Evolutionary conservation across 1,140 invertebrate species (phyloP).

Genomic region (Scaptomyza graminum): DNA sequence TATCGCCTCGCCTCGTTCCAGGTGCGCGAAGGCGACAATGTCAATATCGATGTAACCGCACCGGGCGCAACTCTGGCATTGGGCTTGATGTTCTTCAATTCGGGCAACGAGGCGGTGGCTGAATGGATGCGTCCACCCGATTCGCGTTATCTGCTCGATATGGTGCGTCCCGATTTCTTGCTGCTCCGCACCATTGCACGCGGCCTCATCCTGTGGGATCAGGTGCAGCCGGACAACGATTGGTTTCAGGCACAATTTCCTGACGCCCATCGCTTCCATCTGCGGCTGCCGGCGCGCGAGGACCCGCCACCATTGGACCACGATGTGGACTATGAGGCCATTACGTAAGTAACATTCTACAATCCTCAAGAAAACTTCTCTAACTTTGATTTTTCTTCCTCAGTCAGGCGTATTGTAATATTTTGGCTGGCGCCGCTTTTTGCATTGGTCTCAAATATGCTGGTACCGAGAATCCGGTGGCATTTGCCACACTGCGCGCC

Average conservation of each 20-base stretch:
- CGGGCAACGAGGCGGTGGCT: slow-evolving; percentile 94
- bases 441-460: slow-evolving; percentile 97
- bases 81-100: slow-evolving; percentile 96
- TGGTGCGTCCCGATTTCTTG: slow-evolving; percentile 96
- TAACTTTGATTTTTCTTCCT: too few species aligned
- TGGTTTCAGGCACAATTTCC: slow-evolving; percentile 90
- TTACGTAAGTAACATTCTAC: slow-evolving; percentile 93
- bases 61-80: slow-evolving; percentile 97
- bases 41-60: slow-evolving; percentile 98
- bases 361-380: too few species aligned
- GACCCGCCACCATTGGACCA: slow-evolving; percentile 61
- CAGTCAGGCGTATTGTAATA: slow-evolving; percentile 98
- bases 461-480: slow-evolving; percentile 93
- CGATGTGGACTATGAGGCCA: slow-evolving; percentile 95
- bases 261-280: slow-evolving; percentile 50
- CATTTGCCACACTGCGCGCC: slow-evolving; percentile 88
- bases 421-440: slow-evolving; percentile 96
- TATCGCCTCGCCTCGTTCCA: slow-evolving; percentile 93
- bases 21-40: slow-evolving; percentile 95
- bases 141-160: slow-evolving; percentile 95
- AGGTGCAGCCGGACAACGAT: slow-evolving; percentile 90
- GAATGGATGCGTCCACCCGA: slow-evolving; percentile 96
- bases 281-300: slow-evolving; percentile 42
- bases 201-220: slow-evolving; percentile 89
- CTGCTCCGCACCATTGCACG: slow-evolving; percentile 92